Base-by-base conservation (phyloP, 37 sponge, comb jelly and placozoan genomes). In the Halichondria panicea region DNA sequence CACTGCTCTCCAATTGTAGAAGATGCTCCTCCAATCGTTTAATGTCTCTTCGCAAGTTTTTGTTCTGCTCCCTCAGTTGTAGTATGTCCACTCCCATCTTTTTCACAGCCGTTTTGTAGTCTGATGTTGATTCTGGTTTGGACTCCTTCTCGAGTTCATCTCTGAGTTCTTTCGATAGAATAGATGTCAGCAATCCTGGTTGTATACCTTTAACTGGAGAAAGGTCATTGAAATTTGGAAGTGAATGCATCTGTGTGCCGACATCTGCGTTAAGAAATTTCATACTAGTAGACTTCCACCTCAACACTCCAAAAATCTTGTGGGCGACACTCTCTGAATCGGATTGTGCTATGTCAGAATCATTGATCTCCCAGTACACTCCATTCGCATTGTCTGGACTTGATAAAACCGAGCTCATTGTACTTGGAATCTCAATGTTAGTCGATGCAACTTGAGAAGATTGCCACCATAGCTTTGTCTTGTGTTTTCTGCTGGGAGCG, bases 81-180 rank as follows among this genome's bases (percentile, higher is more conserved):
- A 46, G 43, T 27, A 84, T 74, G 21, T 84, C 85, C 24, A 61
- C 43, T 1, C 63, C 81, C 71, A 89, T 70, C 24, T 69, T 52
- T 79, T 45, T 63, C 80, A 15, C 57, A 50, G 45, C 32, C 52
- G 13, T 15, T 48, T 48, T 48, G 11, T 15, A 48, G 15, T 48
- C 15, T 48, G 52, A 11, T 18, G 52, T 48, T 15, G 15, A 15
- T 48, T 48, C 52, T 15, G 15, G 52, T 48, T 48, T 48, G 52
- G 52, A 48, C 13, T 18, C 15, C 13, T 11, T 18, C 13, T 48
- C 52, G 11, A 48, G 11, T 15, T 48, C 52, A 48, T 48, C 52
- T 48, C 15, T 11, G 15, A 48, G 52, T 11, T 48, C 52, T n/a
- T n/a, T n/a, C n/a, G n/a, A n/a, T n/a, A n/a, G n/a, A n/a, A n/a